Conservation (phyloP, 2,888 invertebrate species). For the Cyaniris semiargus region DNA sequence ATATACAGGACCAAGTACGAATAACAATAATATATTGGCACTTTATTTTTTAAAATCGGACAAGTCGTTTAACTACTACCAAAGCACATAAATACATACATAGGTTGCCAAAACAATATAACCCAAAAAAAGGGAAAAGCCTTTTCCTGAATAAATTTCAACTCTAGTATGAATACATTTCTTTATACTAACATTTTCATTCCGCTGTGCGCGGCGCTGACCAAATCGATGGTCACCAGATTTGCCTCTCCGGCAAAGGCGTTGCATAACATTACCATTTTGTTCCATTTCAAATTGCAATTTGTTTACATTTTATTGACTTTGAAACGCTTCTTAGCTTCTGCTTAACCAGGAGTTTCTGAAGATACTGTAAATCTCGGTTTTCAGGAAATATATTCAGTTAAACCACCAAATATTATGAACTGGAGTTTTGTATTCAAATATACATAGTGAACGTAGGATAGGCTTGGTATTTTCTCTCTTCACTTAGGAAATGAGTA, state of each 20-base stretch:
- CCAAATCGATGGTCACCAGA: conserved; percentile 16
- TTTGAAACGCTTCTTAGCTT: background rate
- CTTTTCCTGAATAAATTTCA: background rate
- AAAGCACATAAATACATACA: background rate
- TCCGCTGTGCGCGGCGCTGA: background rate
- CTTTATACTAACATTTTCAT: background rate
- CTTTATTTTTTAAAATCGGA: too few species aligned
- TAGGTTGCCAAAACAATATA: too few species aligned
- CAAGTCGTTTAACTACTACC: background rate
- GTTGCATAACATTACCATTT: background rate
- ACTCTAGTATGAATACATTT: background rate
- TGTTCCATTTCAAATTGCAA: background rate
- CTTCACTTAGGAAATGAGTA: background rate
- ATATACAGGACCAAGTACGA: background rate
- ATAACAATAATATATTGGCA: too few species aligned
- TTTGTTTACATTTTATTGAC: conserved; percentile 17
- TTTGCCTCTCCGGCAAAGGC: conserved; percentile 1
- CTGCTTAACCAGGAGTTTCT: background rate
- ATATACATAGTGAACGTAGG: too few species aligned
- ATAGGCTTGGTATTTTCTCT: background rate
- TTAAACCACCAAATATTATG: too few species aligned
- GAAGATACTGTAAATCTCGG: background rate
- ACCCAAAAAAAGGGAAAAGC: background rate
- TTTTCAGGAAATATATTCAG: background rate
- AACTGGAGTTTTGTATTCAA: too few species aligned